phyloP scores from a whole-genome alignment of 1,140 invertebrate genomes.

The Anoplophora glabripennis region DNA sequence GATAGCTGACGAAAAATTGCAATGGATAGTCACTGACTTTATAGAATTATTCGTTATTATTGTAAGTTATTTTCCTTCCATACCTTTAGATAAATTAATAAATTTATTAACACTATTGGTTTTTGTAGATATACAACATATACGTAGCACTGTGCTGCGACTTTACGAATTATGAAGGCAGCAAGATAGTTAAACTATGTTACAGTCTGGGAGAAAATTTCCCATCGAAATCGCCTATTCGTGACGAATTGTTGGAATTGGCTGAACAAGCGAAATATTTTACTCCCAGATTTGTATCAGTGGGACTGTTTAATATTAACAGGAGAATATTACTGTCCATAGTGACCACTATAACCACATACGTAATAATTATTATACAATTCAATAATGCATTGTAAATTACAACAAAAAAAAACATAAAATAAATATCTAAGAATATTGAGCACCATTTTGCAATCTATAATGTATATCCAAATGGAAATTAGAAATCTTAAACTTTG shows the following conservation, averaged over 20 bases:
- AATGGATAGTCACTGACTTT: background rate
- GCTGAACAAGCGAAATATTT: background rate
- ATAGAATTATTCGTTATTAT: background rate
- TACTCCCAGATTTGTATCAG: background rate
- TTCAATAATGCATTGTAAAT: constrained; percentile 2
- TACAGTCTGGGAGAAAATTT: background rate
- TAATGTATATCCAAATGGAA: no score
- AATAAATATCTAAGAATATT: no score
- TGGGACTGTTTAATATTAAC: constrained; percentile 3
- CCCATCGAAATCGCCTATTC: background rate
- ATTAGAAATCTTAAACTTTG: no score
- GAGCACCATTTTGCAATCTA: no score
- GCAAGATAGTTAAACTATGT: background rate
- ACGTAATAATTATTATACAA: constrained; percentile 7
- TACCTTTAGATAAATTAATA: background rate
- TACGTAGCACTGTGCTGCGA: background rate
- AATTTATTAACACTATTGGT: background rate
- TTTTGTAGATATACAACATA: constrained; percentile 1
- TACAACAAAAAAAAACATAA: background rate
- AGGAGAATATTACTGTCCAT: background rate
- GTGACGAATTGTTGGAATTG: constrained; percentile 1
- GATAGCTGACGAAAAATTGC: background rate
- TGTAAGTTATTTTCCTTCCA: background rate
- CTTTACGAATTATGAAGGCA: background rate
- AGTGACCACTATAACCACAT: background rate